phyloP scores from a whole-genome alignment of 1,140 invertebrate species.

The Nymphalis io region DNA sequence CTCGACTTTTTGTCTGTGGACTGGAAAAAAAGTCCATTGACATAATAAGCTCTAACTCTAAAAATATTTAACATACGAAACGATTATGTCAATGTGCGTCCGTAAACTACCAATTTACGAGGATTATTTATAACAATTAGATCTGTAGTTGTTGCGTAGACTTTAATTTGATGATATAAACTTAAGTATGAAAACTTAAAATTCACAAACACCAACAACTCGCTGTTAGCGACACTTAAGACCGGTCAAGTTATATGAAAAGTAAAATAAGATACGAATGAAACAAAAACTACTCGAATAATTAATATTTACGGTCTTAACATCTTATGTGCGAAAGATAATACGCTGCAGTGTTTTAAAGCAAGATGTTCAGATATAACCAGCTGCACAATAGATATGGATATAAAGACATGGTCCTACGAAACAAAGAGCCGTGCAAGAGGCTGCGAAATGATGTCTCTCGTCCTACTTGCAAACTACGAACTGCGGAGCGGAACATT shows the following conservation, averaged over 20 bases:
- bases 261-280: background rate
- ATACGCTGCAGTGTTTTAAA: conserved; percentile 23
- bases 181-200: too few relatives aligned
- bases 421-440: conserved; percentile 31
- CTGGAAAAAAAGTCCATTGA: too few relatives aligned
- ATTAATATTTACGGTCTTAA: conserved; percentile 8
- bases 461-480: conserved; percentile 30
- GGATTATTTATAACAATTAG: too few relatives aligned
- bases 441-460: conserved; percentile 26
- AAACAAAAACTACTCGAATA: background rate
- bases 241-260: background rate
- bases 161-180: too few relatives aligned
- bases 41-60: too few relatives aligned
- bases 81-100: too few relatives aligned
- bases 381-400: conserved; percentile 28
- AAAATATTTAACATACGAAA: too few relatives aligned
- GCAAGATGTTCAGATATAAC: conserved; percentile 32
- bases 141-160: too few relatives aligned
- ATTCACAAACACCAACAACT: background rate
- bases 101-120: too few relatives aligned
- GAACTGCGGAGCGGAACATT: conserved; percentile 10
- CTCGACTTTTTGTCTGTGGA: too few relatives aligned
- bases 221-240: too few relatives aligned
- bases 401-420: conserved; percentile 28
- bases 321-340: conserved; percentile 9